Evolutionary conservation across 2,797 vertebrate genomes (phyloP), one percentile per base, ranked within the genome.

Genomic region (Rhinatrema bivittatum): DNA sequence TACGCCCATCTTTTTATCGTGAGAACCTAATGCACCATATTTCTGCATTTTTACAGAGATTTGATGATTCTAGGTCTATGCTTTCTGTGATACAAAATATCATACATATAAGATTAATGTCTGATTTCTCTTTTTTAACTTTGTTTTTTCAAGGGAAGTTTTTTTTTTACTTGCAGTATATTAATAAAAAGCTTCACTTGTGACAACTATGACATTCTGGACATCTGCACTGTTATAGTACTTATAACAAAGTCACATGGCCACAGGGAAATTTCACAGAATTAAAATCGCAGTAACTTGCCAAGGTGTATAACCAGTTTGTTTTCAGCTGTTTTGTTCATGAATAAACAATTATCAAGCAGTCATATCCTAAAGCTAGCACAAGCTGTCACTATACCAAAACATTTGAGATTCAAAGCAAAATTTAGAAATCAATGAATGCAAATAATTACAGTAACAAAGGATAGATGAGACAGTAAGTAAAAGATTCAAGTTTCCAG

Each of bases 341-440:
- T 88, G 83, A 88, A 89, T 90, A 88, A 88, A 89, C 90, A 88
- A 87, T 87, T 84, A 88, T 75, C 76, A 79, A 64, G 68, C 70
- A 74, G 77, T 61, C 70, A 84, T 87, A 77, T 82, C 82, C 84
- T 86, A 80, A 82, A 88, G 82, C 83, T 79, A 88, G 77, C 74
- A 70, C 84, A 87, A 89, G 86, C 84, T 90, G 86, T 87, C 83
- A 85, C 71, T 76, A 79, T 78, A 80, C 78, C 75, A 83, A 79
- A 81, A 85, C 78, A 76, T 76, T 86, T 84, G 89, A 85, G 87
- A 86, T 87, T 87, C 88, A 86, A 85, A 84, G 75, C 68, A 46
- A 72, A 78, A 79, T 77, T 78, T 73, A 53, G 68, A 78, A 82
- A 82, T 85, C 79, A 73, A 32, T 76, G 81, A 74, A 61, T 76